Percentiles rank a stretch among this genome's conserved stretches.
Evolutionary conservation across 2,888 invertebrate genomes (phyloP).

Genomic region (Archips xylosteana): DNA sequence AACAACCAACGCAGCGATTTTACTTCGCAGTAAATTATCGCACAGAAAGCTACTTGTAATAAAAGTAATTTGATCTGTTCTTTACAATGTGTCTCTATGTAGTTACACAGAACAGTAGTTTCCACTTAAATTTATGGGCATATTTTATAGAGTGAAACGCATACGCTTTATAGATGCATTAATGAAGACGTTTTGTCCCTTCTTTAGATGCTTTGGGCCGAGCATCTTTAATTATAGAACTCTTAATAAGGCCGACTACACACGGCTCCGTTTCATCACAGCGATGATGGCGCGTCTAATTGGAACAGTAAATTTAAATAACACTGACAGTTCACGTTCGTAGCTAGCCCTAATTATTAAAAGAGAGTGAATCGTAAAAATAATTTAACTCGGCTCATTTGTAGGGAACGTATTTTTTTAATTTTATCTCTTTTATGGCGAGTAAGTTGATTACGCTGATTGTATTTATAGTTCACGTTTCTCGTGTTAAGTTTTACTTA

Average conservation of each 20-base stretch:
- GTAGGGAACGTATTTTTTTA: conserved; percentile 78
- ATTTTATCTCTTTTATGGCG: conserved; percentile 76
- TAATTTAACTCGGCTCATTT: conserved; percentile 83
- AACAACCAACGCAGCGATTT: conserved; percentile 7
- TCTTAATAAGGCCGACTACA: conserved; percentile 81
- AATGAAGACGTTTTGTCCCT: conserved; percentile 61
- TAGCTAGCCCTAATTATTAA: conserved; percentile 77
- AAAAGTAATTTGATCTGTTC: conserved; percentile 18
- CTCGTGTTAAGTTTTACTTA: neutral
- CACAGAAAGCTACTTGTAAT: conserved; percentile 12
- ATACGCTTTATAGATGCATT: conserved; percentile 48
- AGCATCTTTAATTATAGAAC: conserved; percentile 83
- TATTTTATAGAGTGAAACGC: conserved; percentile 41
- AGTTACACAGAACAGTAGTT: conserved; percentile 40
- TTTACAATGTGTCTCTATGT: conserved; percentile 24
- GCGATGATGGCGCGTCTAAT: conserved; percentile 83
- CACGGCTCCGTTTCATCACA: conserved; percentile 78
- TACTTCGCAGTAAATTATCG: conserved; percentile 15
- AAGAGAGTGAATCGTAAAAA: conserved; percentile 83
- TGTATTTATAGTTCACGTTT: conserved; percentile 31
- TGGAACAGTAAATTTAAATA: conserved; percentile 84
- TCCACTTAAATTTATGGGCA: conserved; percentile 42
- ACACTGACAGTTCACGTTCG: conserved; percentile 82
- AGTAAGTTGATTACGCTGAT: conserved; percentile 72
- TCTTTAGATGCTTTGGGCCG: conserved; percentile 65